Evolutionary conservation across 1,140 invertebrate species (phyloP), one percentile per base, ranked within the genome.

Genomic region (Argopecten irradians): DNA sequence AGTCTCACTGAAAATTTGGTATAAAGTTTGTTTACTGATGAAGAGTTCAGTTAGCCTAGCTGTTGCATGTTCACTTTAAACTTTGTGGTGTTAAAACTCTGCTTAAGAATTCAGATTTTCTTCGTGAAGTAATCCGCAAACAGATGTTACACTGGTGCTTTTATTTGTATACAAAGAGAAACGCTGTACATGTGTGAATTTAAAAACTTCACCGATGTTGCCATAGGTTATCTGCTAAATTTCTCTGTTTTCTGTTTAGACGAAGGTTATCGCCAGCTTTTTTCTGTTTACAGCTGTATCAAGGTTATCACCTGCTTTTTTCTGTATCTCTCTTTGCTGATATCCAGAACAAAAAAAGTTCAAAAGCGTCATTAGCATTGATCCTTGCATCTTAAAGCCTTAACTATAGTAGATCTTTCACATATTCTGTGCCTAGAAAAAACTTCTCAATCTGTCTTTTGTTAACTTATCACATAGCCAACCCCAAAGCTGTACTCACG

Each of bases 241-340:
- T 71, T 71, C 14, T 1, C 43, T 46, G 43, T 46, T 46, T 19
- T 46, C 43, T 46, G 43, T 46, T 46, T 19, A 46, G 22, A 16
- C 43, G 13, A 14, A 46, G 43, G 43, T 46, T 46, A 71, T 71
- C 55, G 16, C n/a, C 28, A 28, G n/a, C 55, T 71, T 71, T 71
- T 71, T n/a, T n/a, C 22, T 71, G 19, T 71, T 71, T 16, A 16
- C 55, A 16, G 55, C 13, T 71, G 8, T 7, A 71, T n/a, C 55
- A 71, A 71, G 55, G 55, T 71, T 71, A 71, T 71, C 55, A n/a
- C 22, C 55, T 71, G n/a, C 55, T 71, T 71, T 71, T 71, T n/a
- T 71, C 55, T 71, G 55, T 71, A 71, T 71, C 55, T 71, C 55
- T 71, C 55, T 71, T 71, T 71, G 22, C 55, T 28, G 55, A 71